Conservation (phyloP, 2,113 vertebrate species). For the Osmerus mordax region DNA sequence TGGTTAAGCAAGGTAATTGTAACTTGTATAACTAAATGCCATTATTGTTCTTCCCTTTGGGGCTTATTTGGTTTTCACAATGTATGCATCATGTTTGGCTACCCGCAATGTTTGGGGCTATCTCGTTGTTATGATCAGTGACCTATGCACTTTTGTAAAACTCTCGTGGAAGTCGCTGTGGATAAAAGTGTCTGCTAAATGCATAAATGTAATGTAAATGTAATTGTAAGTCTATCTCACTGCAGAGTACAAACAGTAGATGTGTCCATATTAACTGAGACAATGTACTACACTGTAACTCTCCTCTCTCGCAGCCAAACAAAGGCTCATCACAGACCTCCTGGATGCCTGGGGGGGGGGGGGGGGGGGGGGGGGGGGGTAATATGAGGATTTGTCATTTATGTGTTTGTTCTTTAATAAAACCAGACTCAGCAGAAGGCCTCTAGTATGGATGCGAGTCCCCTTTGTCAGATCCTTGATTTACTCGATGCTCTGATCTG, state of each 20-base stretch:
- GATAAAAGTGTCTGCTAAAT: no score
- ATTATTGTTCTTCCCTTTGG: no score
- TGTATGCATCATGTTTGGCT: no score
- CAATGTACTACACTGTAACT: not conserved
- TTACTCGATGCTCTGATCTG: conserved; percentile 27
- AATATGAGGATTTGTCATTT: conserved; percentile 41
- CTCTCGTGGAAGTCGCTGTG: no score
- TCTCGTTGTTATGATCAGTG: no score
- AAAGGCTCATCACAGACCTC: conserved; percentile 39
- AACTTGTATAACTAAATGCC: no score
- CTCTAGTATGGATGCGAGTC: conserved; percentile 20
- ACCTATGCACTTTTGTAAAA: no score
- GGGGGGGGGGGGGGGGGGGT: not conserved
- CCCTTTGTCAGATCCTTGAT: conserved; percentile 27
- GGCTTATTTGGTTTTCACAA: no score
- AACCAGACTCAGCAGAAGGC: conserved; percentile 23
- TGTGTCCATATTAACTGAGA: not conserved
- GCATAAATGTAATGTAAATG: no score
- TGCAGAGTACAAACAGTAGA: not conserved
- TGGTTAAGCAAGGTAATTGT: not conserved
- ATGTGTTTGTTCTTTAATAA: conserved; percentile 41
- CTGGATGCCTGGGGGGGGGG: conserved; percentile 1
- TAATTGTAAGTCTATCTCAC: not conserved
- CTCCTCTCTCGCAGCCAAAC: conserved; percentile 21
- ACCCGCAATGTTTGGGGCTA: no score